phyloP scores from a whole-genome alignment of 1,140 invertebrate species.

The Odontomachus brunneus region DNA sequence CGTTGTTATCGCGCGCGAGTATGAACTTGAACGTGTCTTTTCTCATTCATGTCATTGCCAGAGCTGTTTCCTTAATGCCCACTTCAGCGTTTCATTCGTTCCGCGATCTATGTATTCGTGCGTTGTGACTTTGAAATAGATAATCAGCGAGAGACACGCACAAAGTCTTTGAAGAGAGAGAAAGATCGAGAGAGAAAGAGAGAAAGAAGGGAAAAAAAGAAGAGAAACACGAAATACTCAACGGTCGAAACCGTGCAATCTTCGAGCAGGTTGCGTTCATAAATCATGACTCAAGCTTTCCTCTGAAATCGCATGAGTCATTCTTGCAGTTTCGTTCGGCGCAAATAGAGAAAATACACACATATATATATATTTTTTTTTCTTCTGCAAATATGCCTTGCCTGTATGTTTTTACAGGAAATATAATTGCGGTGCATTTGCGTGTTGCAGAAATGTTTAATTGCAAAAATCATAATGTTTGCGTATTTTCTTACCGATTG shows the following conservation, averaged over 20 bases:
- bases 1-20: conserved; percentile 40
- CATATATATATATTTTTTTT: no score
- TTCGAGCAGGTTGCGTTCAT: conserved; percentile 20
- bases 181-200: no score
- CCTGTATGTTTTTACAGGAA: no score
- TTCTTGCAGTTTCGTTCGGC: conserved; percentile 7
- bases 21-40: conserved; percentile 16
- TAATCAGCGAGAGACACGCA: conserved; percentile 27
- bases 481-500: no score
- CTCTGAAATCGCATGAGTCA: conserved; percentile 41
- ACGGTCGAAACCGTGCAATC: conserved; percentile 39
- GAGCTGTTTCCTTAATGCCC: conserved; percentile 5
- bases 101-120: background rate
- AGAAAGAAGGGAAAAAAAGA: background rate
- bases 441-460: no score
- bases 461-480: no score
- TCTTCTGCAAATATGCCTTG: no score
- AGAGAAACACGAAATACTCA: conserved; percentile 1
- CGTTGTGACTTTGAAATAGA: conserved; percentile 11
- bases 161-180: conserved; percentile 14
- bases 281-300: conserved; percentile 52
- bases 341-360: no score
- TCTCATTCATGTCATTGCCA: conserved; percentile 33
- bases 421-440: no score
- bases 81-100: conserved; percentile 12